Conservation (phyloP, 1,140 invertebrate species). For the Hirudo medicinalis region DNA sequence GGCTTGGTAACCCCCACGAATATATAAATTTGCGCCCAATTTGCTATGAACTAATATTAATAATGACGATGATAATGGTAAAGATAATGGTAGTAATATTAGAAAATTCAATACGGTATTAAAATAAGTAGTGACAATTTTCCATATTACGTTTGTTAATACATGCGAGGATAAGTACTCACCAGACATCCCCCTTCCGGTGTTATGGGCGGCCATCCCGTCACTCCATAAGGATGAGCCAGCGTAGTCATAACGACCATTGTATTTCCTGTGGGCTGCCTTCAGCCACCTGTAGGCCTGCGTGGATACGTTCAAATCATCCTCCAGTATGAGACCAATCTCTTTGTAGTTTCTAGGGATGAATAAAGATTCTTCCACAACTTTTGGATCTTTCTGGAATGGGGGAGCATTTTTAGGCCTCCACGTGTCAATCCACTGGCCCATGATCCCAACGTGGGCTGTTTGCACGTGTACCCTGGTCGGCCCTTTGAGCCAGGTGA, state of each 20-base stretch:
- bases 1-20: no score
- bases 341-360: slow-evolving; percentile 24
- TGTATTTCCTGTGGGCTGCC: slow-evolving; percentile 27
- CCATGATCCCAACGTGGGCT: slow-evolving; percentile 2
- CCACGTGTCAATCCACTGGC: slow-evolving; percentile 18
- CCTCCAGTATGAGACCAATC: slow-evolving; percentile 33
- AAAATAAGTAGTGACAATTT: no score
- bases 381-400: background rate
- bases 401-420: background rate
- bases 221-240: slow-evolving; percentile 10
- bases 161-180: no score
- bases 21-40: no score
- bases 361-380: background rate
- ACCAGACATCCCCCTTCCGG: background rate
- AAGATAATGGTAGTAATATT: no score
- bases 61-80: no score
- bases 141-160: no score
- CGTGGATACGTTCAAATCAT: slow-evolving; percentile 31
- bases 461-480: slow-evolving; percentile 11
- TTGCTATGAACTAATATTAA: no score
- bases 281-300: slow-evolving; percentile 31
- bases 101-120: no score
- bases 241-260: background rate
- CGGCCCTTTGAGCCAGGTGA: slow-evolving; percentile 9
- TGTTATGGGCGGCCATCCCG: background rate